A percentile compares a stretch with the other conserved stretches of the same genome.
Evolutionary conservation across 2,888 invertebrate genomes (phyloP).

Genomic region (Drosophila bunnanda): DNA sequence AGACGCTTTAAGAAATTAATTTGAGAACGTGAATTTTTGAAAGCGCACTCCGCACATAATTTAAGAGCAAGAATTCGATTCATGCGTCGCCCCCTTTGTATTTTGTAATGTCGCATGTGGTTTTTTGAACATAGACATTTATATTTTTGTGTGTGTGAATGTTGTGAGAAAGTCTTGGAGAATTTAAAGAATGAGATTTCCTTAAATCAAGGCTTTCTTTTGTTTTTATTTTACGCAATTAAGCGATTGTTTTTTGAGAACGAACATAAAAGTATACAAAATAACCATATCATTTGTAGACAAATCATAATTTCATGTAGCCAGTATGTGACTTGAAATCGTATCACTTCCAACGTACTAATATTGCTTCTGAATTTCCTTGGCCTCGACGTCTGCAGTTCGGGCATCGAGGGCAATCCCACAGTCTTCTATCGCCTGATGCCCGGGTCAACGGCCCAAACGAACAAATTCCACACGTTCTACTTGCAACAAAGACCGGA

Average conservation of each 20-base stretch:
- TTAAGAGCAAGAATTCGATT: slow-evolving; percentile 54
- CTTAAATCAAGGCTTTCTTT: slow-evolving; percentile 21
- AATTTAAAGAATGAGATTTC: background rate
- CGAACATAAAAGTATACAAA: slow-evolving; percentile 4
- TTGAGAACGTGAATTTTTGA: slow-evolving; percentile 39
- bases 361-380: slow-evolving; percentile 13
- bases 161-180: slow-evolving; percentile 14
- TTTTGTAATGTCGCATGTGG: slow-evolving; percentile 81
- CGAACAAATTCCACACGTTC: slow-evolving; percentile 97
- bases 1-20: slow-evolving; percentile 44
- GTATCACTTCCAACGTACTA: background rate
- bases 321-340: slow-evolving; percentile 6
- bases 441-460: slow-evolving; percentile 97
- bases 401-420: slow-evolving; percentile 97
- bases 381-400: slow-evolving; percentile 86
- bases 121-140: slow-evolving; percentile 10
- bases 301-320: slow-evolving; percentile 59
- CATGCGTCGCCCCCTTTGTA: slow-evolving; percentile 61
- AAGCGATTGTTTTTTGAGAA: slow-evolving; percentile 42
- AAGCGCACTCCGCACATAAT: slow-evolving; percentile 48
- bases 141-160: slow-evolving; percentile 30
- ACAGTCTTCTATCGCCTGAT: slow-evolving; percentile 97
- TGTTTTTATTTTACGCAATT: slow-evolving; percentile 11
- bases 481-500: slow-evolving; percentile 97
- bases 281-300: slow-evolving; percentile 33